Base-by-base conservation (phyloP, 2,797 vertebrate species). In the Acropternis orthonyx region DNA sequence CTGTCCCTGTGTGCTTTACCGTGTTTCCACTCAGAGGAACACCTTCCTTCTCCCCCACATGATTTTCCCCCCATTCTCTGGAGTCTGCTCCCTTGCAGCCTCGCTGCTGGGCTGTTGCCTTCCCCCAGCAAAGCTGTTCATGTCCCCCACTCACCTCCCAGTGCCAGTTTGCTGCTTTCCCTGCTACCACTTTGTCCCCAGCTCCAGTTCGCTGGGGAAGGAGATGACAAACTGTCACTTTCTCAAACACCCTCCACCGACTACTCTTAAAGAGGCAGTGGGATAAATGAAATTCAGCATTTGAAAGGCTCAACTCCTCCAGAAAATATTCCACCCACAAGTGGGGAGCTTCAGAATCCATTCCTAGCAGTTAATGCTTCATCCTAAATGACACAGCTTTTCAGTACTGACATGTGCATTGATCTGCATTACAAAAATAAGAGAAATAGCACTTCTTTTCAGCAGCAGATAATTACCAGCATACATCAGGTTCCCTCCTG, bases 261-360 rank as follows among this genome's bases (percentile, higher is more conserved):
- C 88, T 95, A 77, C 94, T 96, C 96, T 96, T 96, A 96, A 96
- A 96, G 96, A 95, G 93, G 84, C 88, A 96, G 89, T 80, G 92
- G 78, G 88, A 94, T 96, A 97, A 96, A 96, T 78, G 93, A 94
- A 95, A 97, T 96, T 92, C 94, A 93, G 75, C 71, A 89, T 92
- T 92, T 23, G 4, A 93, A 96, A 96, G 92, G 77, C 94, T 96
- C 93, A 66, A 79, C 94, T 96, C 95, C 96, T 95, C 90, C 94
- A 95, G 93, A 96, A 96, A 96, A 96, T 96, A 93, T 92, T 89
- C 91, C 89, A 85, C 54, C 84, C 66, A 93, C 71, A 87, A 94
- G 73, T 88, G 69, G 81, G 65, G 93, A 96, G 89, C 52, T 87
- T 95, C 96, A 93, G 61, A 96, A 95, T 96, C 93, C 92, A 93